A percentile compares a stretch with the other conserved stretches of the same genome.
Conservation (phyloP, 2,888 invertebrate species). For the Sepioteuthis lessoniana region DNA sequence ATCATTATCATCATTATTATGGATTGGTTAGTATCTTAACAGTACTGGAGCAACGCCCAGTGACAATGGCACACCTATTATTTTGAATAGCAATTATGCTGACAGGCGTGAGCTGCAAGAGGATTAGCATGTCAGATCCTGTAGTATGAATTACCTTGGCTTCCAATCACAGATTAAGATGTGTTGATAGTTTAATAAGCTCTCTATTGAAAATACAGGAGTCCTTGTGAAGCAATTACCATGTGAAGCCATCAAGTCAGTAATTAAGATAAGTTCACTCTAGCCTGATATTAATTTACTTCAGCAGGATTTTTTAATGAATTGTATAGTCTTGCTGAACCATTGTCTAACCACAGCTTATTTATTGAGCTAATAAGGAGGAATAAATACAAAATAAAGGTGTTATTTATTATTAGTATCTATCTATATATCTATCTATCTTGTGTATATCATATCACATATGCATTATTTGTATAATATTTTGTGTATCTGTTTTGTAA, state of each 20-base stretch:
- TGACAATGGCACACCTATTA: slow-evolving; percentile 6
- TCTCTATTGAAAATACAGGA: slow-evolving; percentile 33
- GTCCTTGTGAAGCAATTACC: slow-evolving; percentile 14
- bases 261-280: background rate
- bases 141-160: background rate
- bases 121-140: slow-evolving; percentile 33
- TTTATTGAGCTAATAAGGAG: background rate
- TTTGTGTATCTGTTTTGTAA: background rate
- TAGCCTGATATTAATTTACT: slow-evolving; percentile 14
- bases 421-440: background rate
- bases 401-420: background rate
- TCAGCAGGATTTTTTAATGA: background rate
- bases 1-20: background rate
- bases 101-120: slow-evolving; percentile 3
- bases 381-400: background rate
- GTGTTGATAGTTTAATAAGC: background rate
- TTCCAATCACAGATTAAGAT: slow-evolving; percentile 10
- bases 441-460: background rate
- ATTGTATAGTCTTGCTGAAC: background rate
- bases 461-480: background rate
- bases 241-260: slow-evolving; percentile 2
- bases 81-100: background rate
- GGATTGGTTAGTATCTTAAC: background rate
- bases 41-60: slow-evolving; percentile 25
- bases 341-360: background rate